Base-by-base conservation (phyloP, 2,113 vertebrate species). In the Chionodraco myersi region DNA sequence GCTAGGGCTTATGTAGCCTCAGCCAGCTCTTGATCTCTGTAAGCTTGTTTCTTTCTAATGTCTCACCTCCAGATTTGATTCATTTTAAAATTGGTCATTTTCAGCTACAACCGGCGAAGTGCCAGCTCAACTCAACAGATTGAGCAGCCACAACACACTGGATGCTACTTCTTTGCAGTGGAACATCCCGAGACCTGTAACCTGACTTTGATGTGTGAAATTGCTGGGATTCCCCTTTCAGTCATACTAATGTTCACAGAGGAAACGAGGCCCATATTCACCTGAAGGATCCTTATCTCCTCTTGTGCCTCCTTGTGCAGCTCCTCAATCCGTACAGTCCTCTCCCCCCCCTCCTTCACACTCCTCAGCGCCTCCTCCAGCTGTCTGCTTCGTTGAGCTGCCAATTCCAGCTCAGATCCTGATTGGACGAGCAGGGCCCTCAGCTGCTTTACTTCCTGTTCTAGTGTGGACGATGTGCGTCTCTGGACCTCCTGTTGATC, bases 271-370 rank as follows among this genome's bases (percentile, higher is more conserved):
- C 0, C 13, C n/a, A 44, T 56, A 44, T 67, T 45, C 61, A 93
- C 93, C 93, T 94, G 93, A 1, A 99, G 92, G 82, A 95, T 95
- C 88, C 84, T 94, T 52, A 98, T 96, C 92, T 99, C 97, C 83
- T 97, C 97, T 86, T 97, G 96, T 2, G 97, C 96, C 75, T 98
- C 97, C 73, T 94, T 96, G 89, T 98, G 96, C 49, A 94, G 95
- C 85, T 95, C 95, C 79, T 96, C 94, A 65, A 97, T 82, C 56
- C 77, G 69, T 23, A 78, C 89, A 91, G 79, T 74, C 92, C 51
- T 95, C 94, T 92, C 23, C 36, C 84, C 71, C 53, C 80, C 60
- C 80, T 82, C 92, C 86, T 69, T 82, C 0, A 41, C 18, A 0
- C 45, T 71, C 76, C 92, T 91, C 68, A 97, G 94, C 63, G 90